Evolutionary conservation across 2,113 vertebrate species (phyloP).

Genomic region (Lepus europaeus): DNA sequence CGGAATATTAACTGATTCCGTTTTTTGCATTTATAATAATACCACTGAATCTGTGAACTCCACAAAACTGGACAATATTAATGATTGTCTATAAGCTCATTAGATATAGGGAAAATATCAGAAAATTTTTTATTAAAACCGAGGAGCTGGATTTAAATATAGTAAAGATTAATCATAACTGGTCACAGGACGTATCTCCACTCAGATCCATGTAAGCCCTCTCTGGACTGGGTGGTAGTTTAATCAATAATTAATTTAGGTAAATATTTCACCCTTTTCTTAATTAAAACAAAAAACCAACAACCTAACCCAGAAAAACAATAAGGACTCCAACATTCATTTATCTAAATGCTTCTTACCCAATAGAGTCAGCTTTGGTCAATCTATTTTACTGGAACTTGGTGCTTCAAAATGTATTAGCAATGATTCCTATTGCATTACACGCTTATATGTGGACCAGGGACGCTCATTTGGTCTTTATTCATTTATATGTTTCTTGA

Average conservation of each 20-base stretch:
- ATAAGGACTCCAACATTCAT: neutral
- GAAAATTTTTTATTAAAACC: neutral
- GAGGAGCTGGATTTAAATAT: neutral
- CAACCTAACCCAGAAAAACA: neutral
- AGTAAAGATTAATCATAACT: neutral
- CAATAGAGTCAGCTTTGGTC: neutral
- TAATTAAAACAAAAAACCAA: constrained; percentile 9
- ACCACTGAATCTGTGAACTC: neutral
- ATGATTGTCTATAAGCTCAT: neutral
- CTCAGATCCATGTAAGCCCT: neutral
- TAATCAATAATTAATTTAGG: constrained; percentile 19
- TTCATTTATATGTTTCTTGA: neutral
- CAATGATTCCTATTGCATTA: neutral
- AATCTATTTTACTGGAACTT: neutral
- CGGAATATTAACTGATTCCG: neutral
- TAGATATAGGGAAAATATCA: neutral
- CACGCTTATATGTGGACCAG: neutral
- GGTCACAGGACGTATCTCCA: neutral
- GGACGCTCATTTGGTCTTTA: neutral
- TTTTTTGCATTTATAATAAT: neutral
- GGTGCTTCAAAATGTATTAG: constrained; percentile 20
- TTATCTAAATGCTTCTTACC: neutral
- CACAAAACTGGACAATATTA: neutral
- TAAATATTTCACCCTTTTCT: constrained; percentile 13
- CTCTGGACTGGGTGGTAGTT: neutral